Base-by-base conservation (phyloP, 2,888 invertebrate species). In the Hyppa rectilinea region DNA sequence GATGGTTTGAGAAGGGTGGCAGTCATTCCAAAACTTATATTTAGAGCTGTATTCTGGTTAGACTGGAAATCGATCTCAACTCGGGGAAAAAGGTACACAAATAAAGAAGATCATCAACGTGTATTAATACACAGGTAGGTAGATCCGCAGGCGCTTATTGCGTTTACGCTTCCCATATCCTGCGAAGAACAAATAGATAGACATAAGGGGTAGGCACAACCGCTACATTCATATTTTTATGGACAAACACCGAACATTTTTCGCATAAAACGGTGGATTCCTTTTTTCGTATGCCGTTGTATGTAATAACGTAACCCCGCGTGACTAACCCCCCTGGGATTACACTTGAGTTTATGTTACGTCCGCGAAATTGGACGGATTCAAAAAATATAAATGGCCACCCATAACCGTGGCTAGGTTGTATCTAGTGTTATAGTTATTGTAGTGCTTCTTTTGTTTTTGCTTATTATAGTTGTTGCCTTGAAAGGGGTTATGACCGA, bases 321-420 rank as follows among this genome's bases (percentile, higher is more conserved):
- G 85, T 87, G 89, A 85, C 88, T 87, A 88, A 85, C 87, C 86
- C 90, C 85, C 87, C 47, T 69, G 84, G 89, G 89, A 89, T 89
- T 89, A 89, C 85, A 73, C 82, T 83, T 82, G 80, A 88, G 89
- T 89, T 89, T 89, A 89, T 89, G 88, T 85, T 83, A 84, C 83
- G 87, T 88, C 85, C 86, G 84, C 87, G 81, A 88, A 89, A 89
- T 89, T 89, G 88, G 87, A 88, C 82, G 86, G 85, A 90, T 88
- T 89, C 87, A 88, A 89, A 89, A n/a, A 89, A 88, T 87, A 88
- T 87, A 87, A 87, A 89, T 81, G 80, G 85, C 71, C 75, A 69
- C 83, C 87, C 81, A 70, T 82, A 81, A 82, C 81, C 71, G 80
- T 82, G 82, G 79, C 78, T 83, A 83, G 63, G 80, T 79, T 81